Conservation (phyloP, 2,797 vertebrate species). For the Masticophis lateralis region DNA sequence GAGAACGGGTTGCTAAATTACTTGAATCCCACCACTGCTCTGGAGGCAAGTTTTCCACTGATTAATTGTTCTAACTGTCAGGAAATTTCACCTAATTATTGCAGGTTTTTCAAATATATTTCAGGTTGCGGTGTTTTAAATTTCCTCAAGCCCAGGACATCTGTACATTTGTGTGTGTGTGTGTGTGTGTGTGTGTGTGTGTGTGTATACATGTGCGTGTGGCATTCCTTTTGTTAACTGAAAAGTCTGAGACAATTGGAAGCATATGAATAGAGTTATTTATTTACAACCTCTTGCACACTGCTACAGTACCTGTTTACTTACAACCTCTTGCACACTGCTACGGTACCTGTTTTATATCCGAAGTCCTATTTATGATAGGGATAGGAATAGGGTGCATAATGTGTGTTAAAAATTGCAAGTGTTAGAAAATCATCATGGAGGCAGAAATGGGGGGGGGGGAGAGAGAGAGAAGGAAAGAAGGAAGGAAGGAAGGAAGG, state of each 20-base stretch:
- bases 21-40: no score
- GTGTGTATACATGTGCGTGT: neutral
- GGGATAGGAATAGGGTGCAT: neutral
- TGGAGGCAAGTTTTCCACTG: no score
- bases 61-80: no score
- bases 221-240: neutral
- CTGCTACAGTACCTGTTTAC: neutral
- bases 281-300: neutral
- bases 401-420: constrained; percentile 32
- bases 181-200: neutral
- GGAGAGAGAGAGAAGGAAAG: constrained; percentile 21
- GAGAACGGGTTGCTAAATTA: no score
- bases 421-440: constrained; percentile 27
- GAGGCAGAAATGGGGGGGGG: neutral
- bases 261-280: neutral
- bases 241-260: neutral
- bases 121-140: neutral
- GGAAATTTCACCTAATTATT: neutral
- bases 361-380: neutral
- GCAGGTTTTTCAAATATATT: neutral
- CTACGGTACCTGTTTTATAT: neutral
- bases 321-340: neutral
- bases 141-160: neutral
- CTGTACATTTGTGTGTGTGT: constrained; percentile 11
- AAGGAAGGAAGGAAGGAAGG: neutral